These are phyloP conservation scores for Cichlasoma orientale DNA, from an alignment of 2,797 vertebrate genomes.

Conservation along the genomic window DNA sequence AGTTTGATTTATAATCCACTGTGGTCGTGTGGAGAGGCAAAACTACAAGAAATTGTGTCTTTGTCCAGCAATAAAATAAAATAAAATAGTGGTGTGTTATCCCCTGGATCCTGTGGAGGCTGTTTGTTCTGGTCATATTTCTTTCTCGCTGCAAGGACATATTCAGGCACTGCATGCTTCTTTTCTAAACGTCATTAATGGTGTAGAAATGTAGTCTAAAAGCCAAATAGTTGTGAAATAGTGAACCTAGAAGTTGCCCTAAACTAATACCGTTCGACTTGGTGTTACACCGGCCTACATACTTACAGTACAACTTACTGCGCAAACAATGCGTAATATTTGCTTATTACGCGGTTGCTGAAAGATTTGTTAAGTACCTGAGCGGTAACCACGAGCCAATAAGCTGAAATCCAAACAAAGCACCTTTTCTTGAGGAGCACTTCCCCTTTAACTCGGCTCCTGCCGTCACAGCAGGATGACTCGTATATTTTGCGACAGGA, in stretches of 20 bases:
- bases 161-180: background rate
- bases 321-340: background rate
- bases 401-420: too few species aligned
- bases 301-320: background rate
- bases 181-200: background rate
- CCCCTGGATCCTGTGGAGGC: background rate
- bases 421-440: background rate
- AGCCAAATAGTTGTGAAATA: background rate
- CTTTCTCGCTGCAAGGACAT: background rate
- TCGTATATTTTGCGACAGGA: slow-evolving; percentile 73
- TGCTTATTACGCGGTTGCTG: background rate
- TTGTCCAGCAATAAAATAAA: background rate
- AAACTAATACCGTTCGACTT: background rate
- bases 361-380: background rate
- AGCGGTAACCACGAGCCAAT: background rate
- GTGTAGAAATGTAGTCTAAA: background rate
- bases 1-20: background rate
- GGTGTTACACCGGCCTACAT: background rate
- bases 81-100: background rate
- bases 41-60: background rate
- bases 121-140: background rate
- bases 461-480: slow-evolving; percentile 59
- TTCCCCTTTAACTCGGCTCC: slow-evolving; percentile 61
- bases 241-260: background rate
- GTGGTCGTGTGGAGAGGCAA: background rate